These are phyloP conservation scores for Rousettus madagascariensis DNA, from an alignment of 2,797 vertebrate genomes.

Conservation along the genomic window DNA sequence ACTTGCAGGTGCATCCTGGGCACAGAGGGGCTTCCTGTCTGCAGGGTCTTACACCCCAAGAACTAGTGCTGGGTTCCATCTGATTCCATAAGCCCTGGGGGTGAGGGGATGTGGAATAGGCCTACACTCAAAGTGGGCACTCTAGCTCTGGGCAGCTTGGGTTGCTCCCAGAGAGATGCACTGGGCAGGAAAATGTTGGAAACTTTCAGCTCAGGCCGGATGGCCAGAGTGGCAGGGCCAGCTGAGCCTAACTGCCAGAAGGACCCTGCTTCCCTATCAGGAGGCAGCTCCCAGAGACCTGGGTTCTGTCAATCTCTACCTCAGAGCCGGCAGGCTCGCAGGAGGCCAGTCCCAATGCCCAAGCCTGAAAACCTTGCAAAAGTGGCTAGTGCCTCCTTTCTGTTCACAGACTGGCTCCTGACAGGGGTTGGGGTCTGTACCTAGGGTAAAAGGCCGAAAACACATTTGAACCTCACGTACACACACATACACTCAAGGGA, in stretches of 20 bases:
- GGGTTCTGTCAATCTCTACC: not conserved
- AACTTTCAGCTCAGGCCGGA: not conserved
- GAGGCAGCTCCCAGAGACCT: not conserved
- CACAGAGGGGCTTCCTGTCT: not conserved
- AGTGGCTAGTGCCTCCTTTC: not conserved
- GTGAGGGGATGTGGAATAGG: not conserved
- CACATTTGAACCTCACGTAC: not conserved
- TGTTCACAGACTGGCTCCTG: not conserved
- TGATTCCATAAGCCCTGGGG: slow-evolving; percentile 57
- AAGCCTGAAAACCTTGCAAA: not conserved
- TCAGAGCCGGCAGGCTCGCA: not conserved
- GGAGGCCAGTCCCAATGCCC: not conserved
- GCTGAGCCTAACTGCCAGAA: not conserved
- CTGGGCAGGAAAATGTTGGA: not conserved
- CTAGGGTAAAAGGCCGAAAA: slow-evolving; percentile 53
- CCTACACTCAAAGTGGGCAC: not conserved
- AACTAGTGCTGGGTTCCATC: not conserved
- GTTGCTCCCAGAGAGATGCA: not conserved
- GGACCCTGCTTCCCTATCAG: not conserved
- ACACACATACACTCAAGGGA: not conserved
- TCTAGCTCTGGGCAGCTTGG: not conserved
- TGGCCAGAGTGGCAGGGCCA: not conserved
- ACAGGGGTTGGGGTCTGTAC: not conserved
- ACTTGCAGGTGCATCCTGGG: not conserved
- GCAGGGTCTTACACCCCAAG: not conserved